phyloP scores from a whole-genome alignment of 1,140 invertebrate genomes.

The Drosophila sulfurigaster region DNA sequence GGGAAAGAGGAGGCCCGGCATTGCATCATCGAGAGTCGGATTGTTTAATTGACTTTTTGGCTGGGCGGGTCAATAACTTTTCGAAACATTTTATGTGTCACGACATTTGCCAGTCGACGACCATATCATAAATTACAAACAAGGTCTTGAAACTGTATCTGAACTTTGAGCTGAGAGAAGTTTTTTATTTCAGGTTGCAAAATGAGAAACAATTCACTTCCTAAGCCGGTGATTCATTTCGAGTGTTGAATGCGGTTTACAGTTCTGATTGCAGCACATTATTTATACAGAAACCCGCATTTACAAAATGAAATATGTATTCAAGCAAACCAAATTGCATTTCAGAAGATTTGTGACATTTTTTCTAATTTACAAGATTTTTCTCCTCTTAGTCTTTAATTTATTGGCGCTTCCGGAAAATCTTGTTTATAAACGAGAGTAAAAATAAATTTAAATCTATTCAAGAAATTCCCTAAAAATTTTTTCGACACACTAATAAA shows the following conservation, averaged over 20 bases:
- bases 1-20: not conserved
- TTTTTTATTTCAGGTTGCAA: not conserved
- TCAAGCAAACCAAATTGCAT: no score
- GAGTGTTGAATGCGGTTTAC: not conserved
- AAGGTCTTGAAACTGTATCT: constrained; percentile 27
- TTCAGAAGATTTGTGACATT: no score
- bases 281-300: not conserved
- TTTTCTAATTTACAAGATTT: no score
- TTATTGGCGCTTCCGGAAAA: not conserved
- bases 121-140: constrained; percentile 3
- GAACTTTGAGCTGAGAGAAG: constrained; percentile 38
- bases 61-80: constrained; percentile 67
- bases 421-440: not conserved
- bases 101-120: constrained; percentile 55
- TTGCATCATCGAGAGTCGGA: constrained; percentile 51
- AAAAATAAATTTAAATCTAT: not conserved
- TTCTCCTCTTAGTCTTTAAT: not conserved
- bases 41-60: constrained; percentile 59
- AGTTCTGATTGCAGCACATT: not conserved
- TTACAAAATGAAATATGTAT: not conserved
- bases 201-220: constrained; percentile 1
- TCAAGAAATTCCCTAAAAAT: not conserved
- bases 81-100: constrained; percentile 34
- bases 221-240: constrained; percentile 17
- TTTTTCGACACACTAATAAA: not conserved